phyloP scores from a whole-genome alignment of 1,140 invertebrate genomes.

The Melitaea cinxia region DNA sequence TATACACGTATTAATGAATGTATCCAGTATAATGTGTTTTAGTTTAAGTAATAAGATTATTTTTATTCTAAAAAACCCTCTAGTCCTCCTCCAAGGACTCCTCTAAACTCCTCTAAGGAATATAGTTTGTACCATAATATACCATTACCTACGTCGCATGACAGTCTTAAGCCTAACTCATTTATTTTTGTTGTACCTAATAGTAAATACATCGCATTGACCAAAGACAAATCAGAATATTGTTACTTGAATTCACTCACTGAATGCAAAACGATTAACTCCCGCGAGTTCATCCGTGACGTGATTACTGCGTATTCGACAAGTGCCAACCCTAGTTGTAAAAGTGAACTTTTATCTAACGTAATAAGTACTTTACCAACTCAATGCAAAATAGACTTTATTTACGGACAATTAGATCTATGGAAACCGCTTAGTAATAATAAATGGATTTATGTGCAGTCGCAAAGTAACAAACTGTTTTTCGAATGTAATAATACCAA shows the following conservation, averaged over 20 bases:
- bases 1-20: too few relatives aligned
- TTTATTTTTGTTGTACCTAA: constrained; percentile 28
- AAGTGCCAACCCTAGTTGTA: constrained; percentile 21
- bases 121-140: too few relatives aligned
- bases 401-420: not conserved
- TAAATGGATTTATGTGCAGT: constrained; percentile 27
- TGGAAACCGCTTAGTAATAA: constrained; percentile 18
- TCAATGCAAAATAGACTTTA: constrained; percentile 20
- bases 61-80: too few relatives aligned
- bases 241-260: constrained; percentile 14
- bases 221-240: constrained; percentile 28
- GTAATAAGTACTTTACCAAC: not conserved
- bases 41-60: too few relatives aligned
- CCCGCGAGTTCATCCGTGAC: constrained; percentile 4
- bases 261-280: constrained; percentile 48
- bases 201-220: constrained; percentile 30
- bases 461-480: not conserved
- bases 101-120: too few relatives aligned
- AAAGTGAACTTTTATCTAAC: constrained; percentile 20
- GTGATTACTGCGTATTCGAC: constrained; percentile 12
- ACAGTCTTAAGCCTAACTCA: not conserved
- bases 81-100: too few relatives aligned
- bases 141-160: too few relatives aligned
- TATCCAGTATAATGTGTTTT: too few relatives aligned
- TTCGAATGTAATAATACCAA: constrained; percentile 18